Base-by-base conservation (phyloP, 1,140 invertebrate genomes). In the Drosophila rufa region DNA sequence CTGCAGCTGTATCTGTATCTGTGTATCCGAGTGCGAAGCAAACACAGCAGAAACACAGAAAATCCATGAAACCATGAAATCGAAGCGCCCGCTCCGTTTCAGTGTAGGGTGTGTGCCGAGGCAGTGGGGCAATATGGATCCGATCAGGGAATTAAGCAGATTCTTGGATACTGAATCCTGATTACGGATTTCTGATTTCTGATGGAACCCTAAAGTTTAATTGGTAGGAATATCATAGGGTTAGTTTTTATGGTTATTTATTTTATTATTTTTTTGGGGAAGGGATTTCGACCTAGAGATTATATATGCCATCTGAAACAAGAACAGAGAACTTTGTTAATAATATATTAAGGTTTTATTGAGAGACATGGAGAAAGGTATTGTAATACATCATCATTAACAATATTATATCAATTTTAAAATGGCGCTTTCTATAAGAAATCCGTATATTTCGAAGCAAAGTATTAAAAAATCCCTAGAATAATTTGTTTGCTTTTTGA, bases 71-170 rank as follows among this genome's bases (percentile, higher is more conserved):
- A 51, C 17, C 69, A 56, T 19, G 45, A 51, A 73, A 73, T 58
- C 67, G 19, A 73, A 22, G 67, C 46, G n/a, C 45, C 53, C 67
- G 51, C 38, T 38, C 42, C 45, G 19, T 30, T 50, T 57, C 38
- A 6, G 53, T 43, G 69, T 73, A 73, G 69, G 67, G 69, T 73
- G 57, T 51, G 15, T 40, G 65, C 42, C 42, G 59, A 51, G 46
- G 69, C 69, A 73, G 56, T 73, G 69, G 69, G 67, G 45, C 68
- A 73, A 60, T 50, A 38, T 51, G 62, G 27, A 40, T 30, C 36
- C 27, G 46, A 36, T 43, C n/a, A 60, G 27, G 30, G 68, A 53
- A 73, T 73, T 73, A 73, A 43, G 6, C 67, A 43, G 69, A 73
- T 66, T 62, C 22, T 40, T 19, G 36, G 19, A 40, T 40, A 22